Evolutionary conservation across 2,888 invertebrate genomes (phyloP), one percentile per base, ranked within the genome.

Genomic region (Chloroclystis v-ata): DNA sequence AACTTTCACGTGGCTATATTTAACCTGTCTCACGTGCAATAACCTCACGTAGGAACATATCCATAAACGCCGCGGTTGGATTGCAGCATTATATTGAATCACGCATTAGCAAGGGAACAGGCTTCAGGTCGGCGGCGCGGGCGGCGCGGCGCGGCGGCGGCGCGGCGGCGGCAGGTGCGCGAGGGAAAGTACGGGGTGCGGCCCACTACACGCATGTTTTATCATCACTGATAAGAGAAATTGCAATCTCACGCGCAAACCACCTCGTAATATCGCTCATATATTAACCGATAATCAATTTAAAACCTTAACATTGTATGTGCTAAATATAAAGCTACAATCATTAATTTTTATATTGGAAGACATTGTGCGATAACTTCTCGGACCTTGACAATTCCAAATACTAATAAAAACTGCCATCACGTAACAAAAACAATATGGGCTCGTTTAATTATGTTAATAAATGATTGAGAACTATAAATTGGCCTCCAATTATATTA

Each of bases 211-310:
- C 79, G 80, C 78, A 81, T 78, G 81, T 79, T 82, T 83, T 85
- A 82, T 83, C 82, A 81, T 80, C 69, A 61, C 54, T 78, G 85
- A 84, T 85, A 84, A 84, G 82, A 82, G 83, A 84, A 83, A 83
- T 78, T 75, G 68, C 72, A 72, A 67, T 69, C 70, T 69, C 71
- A 70, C 67, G 60, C 62, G 58, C 66, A 72, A 72, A 77, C 71
- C 67, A 72, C 72, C 35, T 75, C 69, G 76, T 81, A 52, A 47
- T 49, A 32, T 9, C 48, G 28, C 42, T 40, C 26, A 39, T 79
- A 78, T 67, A 42, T 53, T 52, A 43, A 13, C 29, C 33, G 28
- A 14, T 43, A 32, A 25, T 47, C 28, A 45, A 30, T 26, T 41
- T 28, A 24, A 26, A 42, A 8, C 12, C n/a, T 6, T 11, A 37